Evolutionary conservation across 1,140 invertebrate species (phyloP).

Genomic region (Prorops nasuta): DNA sequence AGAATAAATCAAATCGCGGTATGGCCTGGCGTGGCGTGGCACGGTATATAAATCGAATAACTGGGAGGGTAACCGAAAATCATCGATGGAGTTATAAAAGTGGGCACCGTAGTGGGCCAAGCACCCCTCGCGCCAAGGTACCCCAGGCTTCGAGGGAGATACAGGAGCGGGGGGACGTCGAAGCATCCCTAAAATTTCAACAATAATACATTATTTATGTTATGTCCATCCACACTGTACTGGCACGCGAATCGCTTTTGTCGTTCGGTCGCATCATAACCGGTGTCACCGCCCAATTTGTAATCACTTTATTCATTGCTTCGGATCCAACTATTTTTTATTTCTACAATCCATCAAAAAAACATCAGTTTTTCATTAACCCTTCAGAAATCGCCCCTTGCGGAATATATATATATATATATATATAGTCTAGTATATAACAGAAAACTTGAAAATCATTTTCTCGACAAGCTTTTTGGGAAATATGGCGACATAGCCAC

Average conservation of each 20-base stretch:
- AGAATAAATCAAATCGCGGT: conserved; percentile 35
- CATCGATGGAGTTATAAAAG: conserved; percentile 48
- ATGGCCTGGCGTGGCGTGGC: conserved; percentile 11
- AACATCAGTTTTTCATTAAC: no score
- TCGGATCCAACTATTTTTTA: no score
- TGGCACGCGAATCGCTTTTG: conserved; percentile 31
- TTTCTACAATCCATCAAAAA: no score
- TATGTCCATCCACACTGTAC: conserved; percentile 15
- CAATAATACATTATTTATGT: conserved; percentile 37
- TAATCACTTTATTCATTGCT: conserved; percentile 12
- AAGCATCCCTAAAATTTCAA: conserved; percentile 1
- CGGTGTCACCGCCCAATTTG: conserved; percentile 22
- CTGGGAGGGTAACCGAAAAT: conserved; percentile 41
- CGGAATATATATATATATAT: no score
- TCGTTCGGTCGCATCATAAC: conserved; percentile 9
- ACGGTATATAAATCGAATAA: conserved; percentile 35
- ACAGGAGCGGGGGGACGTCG: conserved; percentile 5
- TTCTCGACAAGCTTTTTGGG: no score
- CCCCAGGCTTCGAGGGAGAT: conserved; percentile 23
- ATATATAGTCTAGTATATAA: no score
- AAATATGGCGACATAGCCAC: no score
- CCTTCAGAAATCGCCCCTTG: no score
- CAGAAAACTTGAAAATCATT: no score
- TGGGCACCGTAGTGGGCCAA: conserved; percentile 29
- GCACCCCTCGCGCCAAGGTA: conserved; percentile 22